Evolutionary conservation across 2,797 vertebrate genomes (phyloP).

Genomic region (Sebastes iracundus): DNA sequence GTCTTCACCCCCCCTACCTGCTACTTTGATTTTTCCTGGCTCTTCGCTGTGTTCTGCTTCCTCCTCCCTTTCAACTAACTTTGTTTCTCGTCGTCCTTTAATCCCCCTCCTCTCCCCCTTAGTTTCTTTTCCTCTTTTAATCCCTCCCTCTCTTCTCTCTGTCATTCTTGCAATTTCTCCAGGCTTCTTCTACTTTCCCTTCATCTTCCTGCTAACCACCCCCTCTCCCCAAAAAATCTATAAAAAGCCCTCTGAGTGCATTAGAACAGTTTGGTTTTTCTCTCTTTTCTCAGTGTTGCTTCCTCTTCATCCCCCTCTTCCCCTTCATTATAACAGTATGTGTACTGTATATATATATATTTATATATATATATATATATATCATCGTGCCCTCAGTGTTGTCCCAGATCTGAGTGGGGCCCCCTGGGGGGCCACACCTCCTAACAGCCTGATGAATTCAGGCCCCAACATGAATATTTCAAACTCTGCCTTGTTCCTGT

Average conservation of each 20-base stretch:
- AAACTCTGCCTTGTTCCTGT: conserved; percentile 73
- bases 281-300: conserved; percentile 6
- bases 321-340: conserved; percentile 27
- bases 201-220: conserved; percentile 45
- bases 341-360: not conserved
- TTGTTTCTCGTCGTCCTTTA: conserved; percentile 50
- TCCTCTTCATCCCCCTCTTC: not conserved
- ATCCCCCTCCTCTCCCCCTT: conserved; percentile 15
- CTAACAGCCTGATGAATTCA: conserved; percentile 66
- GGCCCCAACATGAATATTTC: conserved; percentile 79
- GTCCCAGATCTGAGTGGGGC: conserved; percentile 68
- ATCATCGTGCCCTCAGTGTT: conserved; percentile 38
- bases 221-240: conserved; percentile 46
- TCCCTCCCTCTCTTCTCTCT: conserved; percentile 38
- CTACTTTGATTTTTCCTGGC: conserved; percentile 51
- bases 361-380: not conserved
- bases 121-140: conserved; percentile 51
- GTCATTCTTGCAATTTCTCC: conserved; percentile 47
- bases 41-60: conserved; percentile 23
- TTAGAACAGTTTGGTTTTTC: conserved; percentile 23
- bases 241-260: conserved; percentile 43
- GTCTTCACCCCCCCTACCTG: conserved; percentile 41
- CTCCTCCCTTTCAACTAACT: conserved; percentile 58
- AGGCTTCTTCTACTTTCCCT: conserved; percentile 41
- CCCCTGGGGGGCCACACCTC: conserved; percentile 61